Conservation (phyloP, 2,888 invertebrate species). For the Eristalis intricaria region DNA sequence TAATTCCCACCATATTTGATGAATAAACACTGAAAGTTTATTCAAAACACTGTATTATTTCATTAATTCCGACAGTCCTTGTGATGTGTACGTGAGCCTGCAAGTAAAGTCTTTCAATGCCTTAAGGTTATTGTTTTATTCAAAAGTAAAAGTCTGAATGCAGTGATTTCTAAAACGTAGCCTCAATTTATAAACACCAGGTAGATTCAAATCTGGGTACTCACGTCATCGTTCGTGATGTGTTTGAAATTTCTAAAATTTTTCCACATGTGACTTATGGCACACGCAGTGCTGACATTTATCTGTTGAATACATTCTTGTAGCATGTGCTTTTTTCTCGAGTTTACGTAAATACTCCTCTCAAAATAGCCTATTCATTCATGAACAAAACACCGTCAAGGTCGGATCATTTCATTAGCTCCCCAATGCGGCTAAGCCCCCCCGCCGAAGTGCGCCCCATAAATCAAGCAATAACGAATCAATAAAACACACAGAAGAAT, state of each 20-base stretch:
- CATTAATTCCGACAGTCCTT: not conserved
- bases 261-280: not conserved
- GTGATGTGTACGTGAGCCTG: not conserved
- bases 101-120: not conserved
- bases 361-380: constrained; percentile 32
- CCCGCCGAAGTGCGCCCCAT: not conserved
- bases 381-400: constrained; percentile 25
- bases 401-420: constrained; percentile 27
- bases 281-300: not conserved
- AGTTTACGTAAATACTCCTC: not conserved
- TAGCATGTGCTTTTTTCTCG: not conserved
- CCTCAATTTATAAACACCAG: not conserved
- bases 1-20: not conserved
- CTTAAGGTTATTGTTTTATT: not conserved
- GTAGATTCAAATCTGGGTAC: not conserved
- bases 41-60: not conserved
- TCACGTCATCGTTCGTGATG: not conserved
- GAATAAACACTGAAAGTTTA: not conserved
- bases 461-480: constrained; percentile 3
- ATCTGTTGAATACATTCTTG: not conserved
- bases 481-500: constrained; percentile 7
- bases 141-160: not conserved
- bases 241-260: not conserved
- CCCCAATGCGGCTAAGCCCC: constrained; percentile 4
- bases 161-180: not conserved